Base-by-base conservation (phyloP, 2,113 vertebrate genomes). In the Formicarius rufipectus region DNA sequence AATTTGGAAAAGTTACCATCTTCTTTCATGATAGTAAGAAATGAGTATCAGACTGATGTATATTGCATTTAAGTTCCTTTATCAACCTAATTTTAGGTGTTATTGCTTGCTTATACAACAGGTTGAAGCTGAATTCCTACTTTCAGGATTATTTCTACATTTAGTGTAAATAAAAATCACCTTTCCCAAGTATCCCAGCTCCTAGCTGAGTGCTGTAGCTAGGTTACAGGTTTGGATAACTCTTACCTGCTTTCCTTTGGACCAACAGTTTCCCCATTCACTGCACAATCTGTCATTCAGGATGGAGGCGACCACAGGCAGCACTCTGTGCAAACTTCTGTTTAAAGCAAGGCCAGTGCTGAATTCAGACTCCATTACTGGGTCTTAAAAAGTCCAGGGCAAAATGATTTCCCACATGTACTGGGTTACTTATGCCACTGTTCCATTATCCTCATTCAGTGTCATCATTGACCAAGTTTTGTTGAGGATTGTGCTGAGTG, bases 371-470 rank as follows among this genome's bases (percentile, higher is more conserved):
- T 10, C 6, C 22, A 5, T 28, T 58, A 37, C 55, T 91, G 10
- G 16, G 9, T 89, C 63, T 73, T 64, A 31, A 64, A 91, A 89
- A 40, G 24, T 6, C 9, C 24, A 39, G 44, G 84, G 53, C n/a
- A 19, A 27, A 66, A 31, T 0, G 0, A 27, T 94, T 92, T 72
- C 44, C 49, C 9, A 24, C 0, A 1, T 6, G 45, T 9, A 0
- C 0, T 2, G 2, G 3, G 17, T 2, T 5, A 47, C 35, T 89
- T 39, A 14, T 87, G 71, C 25, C 21, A 15, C 19, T 64, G 25
- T n/a, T 79, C 79, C 7, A 1, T 68, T 72, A 55, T 82, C 27
- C 21, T 75, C 0, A 0, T 52, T 76, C 6, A 3, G 53, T 24
- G 16, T 56, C 11, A 17, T 69, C 7, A 4, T 5, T 74, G 63